Evolutionary conservation across 2,888 invertebrate genomes (phyloP), one percentile per base, ranked within the genome.

Genomic region (Calliscelio sp.): DNA sequence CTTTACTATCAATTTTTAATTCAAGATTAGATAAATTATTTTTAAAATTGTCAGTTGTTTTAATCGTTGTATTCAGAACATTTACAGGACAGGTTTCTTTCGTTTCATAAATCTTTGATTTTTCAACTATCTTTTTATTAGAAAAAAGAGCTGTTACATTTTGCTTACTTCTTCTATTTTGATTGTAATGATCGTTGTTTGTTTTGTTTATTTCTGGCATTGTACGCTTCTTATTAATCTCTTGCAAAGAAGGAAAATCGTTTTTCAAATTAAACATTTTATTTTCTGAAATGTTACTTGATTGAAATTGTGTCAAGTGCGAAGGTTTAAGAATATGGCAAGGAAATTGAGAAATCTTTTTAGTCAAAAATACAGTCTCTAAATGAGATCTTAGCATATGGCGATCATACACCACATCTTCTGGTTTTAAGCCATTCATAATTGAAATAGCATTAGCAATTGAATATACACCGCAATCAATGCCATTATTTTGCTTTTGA

Each of bases 361-460:
- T 18, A 16, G 28, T 18, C 10, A 22, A 14, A 38, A 66, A 49
- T 22, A 65, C 22, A 10, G 24, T 66, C 16, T 71, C 22, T n/a
- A 32, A 57, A 35, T 71, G 57, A 22, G 46, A 44, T 44, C 83
- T 87, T 28, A 86, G 78, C 71, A 88, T 88, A 24, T 78, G 18
- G 3, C 7, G 8, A 38, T 44, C 28, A 57, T 70, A 70, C 5
- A 41, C 16, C 1, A 70, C 70, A 57, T 57, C 25, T 57, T 55
- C 55, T 28, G 55, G 57, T 20, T 4, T 20, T 20, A 57, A 55
- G 24, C 44, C 32, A 89, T 70, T 70, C n/a, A 28, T 24, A 35
- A 68, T 57, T 14, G 68, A 35, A 0, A 78, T 41, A 2, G 68
- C 77, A 41, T 66, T 66, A 35, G 59, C 66, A 38, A 77, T 66